Percentiles rank a stretch among this genome's conserved stretches.
Evolutionary conservation across 2,888 invertebrate genomes (phyloP).

Genomic region (Craniophora ligustri): DNA sequence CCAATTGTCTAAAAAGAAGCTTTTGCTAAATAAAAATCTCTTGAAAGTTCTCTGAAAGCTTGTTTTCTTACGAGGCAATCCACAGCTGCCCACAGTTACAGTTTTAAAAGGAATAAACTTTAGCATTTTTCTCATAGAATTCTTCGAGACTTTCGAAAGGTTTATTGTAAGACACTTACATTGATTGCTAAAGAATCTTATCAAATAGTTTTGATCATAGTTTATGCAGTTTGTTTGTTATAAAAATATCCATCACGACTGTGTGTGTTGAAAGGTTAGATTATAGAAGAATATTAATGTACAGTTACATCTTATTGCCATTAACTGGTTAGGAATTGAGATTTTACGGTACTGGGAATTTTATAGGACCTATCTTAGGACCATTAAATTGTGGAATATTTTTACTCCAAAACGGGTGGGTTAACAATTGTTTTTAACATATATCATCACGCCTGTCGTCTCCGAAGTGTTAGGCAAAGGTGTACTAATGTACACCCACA

Average conservation of each 20-base stretch:
- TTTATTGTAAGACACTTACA: conserved; percentile 2
- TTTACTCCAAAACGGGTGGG: too few species aligned
- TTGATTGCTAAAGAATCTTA: conserved; percentile 1
- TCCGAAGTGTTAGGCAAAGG: too few species aligned
- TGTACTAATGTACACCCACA: too few species aligned
- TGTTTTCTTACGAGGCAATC: conserved; percentile 13
- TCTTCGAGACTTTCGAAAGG: conserved; percentile 9
- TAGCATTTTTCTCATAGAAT: conserved; percentile 7
- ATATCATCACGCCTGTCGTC: too few species aligned
- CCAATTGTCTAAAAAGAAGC: conserved; percentile 1
- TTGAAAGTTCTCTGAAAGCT: not conserved
- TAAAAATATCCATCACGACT: too few species aligned
- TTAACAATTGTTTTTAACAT: too few species aligned
- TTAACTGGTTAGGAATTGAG: too few species aligned
- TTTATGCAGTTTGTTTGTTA: not conserved
- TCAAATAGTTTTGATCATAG: not conserved
- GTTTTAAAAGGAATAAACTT: conserved; percentile 15
- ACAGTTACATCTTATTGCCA: not conserved
- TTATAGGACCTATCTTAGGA: too few species aligned
- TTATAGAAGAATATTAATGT: not conserved
- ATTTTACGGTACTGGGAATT: too few species aligned
- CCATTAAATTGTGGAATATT: too few species aligned
- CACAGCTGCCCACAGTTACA: too few species aligned
- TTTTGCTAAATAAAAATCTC: conserved; percentile 14
- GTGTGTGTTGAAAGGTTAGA: too few species aligned